Evolutionary conservation across 2,888 invertebrate genomes (phyloP).

Genomic region (Drosophila nigricruria): DNA sequence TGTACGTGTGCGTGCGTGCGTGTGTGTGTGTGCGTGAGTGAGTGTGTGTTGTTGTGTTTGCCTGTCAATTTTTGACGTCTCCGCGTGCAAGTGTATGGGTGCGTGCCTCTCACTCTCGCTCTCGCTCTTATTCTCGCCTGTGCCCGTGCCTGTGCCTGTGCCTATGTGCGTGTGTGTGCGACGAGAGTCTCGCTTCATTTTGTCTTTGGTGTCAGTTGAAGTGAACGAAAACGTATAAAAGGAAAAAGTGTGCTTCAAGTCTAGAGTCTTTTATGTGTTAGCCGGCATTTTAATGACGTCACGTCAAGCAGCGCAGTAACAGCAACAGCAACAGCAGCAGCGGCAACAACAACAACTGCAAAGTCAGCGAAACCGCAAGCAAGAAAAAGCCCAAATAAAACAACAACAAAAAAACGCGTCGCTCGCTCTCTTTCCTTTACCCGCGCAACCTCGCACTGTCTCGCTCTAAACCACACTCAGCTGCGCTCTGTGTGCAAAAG

Average conservation of each 20-base stretch:
- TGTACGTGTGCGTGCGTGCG: not conserved
- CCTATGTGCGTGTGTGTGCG: slow-evolving; percentile 43
- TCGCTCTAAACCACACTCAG: slow-evolving; percentile 22
- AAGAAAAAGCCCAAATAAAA: slow-evolving; percentile 15
- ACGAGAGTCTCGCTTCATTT: slow-evolving; percentile 37
- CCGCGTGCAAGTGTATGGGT: slow-evolving; percentile 24
- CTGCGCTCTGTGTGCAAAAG: slow-evolving; percentile 33
- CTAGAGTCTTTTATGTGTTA: slow-evolving; percentile 42
- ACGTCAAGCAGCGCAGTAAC: slow-evolving; percentile 45
- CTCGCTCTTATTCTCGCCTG: no score
- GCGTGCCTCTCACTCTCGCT: slow-evolving; percentile 9
- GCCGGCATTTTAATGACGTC: slow-evolving; percentile 78
- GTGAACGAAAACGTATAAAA: slow-evolving; percentile 36
- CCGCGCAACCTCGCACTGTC: not conserved
- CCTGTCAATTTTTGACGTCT: slow-evolving; percentile 56
- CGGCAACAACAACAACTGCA: slow-evolving; percentile 47
- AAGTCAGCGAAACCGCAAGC: slow-evolving; percentile 41
- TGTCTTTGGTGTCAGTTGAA: slow-evolving; percentile 39
- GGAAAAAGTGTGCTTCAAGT: slow-evolving; percentile 17
- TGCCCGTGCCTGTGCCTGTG: no score
- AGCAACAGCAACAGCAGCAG: slow-evolving; percentile 34
- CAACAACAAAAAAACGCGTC: slow-evolving; percentile 16
- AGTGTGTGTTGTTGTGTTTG: slow-evolving; percentile 29
- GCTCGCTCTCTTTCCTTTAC: slow-evolving; percentile 12
- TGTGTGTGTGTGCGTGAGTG: not conserved